These are phyloP conservation scores for Cryptophagus acutangulus DNA, from an alignment of 2,888 invertebrate species.

Conservation along the genomic window DNA sequence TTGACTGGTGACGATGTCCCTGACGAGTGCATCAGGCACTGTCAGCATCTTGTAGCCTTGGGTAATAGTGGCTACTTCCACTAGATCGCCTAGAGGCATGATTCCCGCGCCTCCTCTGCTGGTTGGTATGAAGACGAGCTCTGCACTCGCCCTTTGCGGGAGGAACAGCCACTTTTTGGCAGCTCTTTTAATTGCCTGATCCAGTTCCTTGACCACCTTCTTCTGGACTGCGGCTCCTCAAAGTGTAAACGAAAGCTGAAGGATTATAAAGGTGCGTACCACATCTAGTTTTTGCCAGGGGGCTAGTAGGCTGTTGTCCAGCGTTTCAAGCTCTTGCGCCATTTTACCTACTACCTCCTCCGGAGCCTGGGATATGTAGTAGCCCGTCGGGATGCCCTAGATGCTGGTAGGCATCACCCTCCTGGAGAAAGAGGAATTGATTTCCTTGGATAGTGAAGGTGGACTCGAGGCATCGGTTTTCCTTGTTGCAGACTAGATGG, in stretches of 20 bases:
- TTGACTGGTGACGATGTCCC: conserved; percentile 21
- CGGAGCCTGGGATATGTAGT: too few species aligned
- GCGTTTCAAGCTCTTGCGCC: conserved; percentile 17
- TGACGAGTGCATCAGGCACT: conserved; percentile 23
- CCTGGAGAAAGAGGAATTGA: too few species aligned
- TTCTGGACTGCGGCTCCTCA: conserved; percentile 29
- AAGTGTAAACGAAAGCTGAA: conserved; percentile 32
- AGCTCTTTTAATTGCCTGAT: conserved; percentile 23
- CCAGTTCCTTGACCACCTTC: conserved; percentile 24
- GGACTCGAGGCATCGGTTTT: too few species aligned
- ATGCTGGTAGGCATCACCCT: too few species aligned
- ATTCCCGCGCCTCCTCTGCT: conserved; percentile 32
- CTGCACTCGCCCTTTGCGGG: conserved; percentile 33
- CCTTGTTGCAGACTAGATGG: too few species aligned
- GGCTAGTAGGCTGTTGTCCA: conserved; percentile 20
- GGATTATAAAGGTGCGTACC: conserved; percentile 28
- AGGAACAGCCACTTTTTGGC: conserved; percentile 34
- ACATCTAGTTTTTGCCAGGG: conserved; percentile 30
- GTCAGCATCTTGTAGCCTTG: conserved; percentile 34
- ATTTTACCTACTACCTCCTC: too few species aligned
- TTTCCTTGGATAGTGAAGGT: too few species aligned
- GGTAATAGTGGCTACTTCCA: conserved; percentile 20
- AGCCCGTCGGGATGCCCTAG: too few species aligned
- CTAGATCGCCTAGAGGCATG: conserved; percentile 31
- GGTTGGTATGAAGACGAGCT: conserved; percentile 26